Conservation (phyloP, 2,113 vertebrate genomes). For the Galeopterus variegatus region DNA sequence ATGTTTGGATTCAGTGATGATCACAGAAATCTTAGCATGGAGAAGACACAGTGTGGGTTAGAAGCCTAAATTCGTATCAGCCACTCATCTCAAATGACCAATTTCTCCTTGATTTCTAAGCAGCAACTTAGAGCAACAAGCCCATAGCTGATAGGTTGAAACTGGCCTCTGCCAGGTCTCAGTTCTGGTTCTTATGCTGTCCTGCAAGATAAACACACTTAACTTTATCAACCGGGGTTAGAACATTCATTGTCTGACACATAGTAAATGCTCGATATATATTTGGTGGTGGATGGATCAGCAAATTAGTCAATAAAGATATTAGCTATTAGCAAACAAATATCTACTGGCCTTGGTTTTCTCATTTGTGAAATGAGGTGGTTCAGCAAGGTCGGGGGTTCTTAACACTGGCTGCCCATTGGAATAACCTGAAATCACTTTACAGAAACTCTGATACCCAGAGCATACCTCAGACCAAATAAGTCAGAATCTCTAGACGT, state of each 20-base stretch:
- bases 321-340: slow-evolving; percentile 1
- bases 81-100: neutral
- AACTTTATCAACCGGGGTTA: neutral
- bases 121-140: neutral
- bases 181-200: neutral
- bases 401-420: neutral
- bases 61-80: neutral
- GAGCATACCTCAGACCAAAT: neutral
- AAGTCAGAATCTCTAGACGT: neutral
- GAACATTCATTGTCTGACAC: neutral
- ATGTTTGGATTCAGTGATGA: neutral
- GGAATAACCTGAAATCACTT: neutral
- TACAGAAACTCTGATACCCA: neutral
- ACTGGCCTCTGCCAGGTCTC: neutral
- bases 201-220: neutral
- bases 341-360: neutral
- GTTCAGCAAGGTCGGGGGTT: neutral
- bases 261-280: neutral
- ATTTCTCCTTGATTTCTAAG: slow-evolving; percentile 11
- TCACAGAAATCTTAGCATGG: neutral
- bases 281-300: neutral
- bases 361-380: neutral
- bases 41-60: neutral
- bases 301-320: neutral
- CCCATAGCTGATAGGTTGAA: neutral